Evolutionary conservation across 2,113 vertebrate genomes (phyloP).

Genomic region (Actinemys pallida): DNA sequence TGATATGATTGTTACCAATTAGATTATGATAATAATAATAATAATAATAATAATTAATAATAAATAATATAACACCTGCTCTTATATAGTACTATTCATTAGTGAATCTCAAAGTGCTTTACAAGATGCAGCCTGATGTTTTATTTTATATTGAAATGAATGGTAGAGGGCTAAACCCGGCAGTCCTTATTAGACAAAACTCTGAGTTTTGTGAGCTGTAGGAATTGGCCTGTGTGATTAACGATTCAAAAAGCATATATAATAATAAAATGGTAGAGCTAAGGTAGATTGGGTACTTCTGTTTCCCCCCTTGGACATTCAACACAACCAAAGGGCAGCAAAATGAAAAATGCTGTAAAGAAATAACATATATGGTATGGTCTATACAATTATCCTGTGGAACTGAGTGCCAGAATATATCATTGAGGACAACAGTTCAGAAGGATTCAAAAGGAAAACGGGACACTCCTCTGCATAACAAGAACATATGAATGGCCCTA

Average conservation of each 20-base stretch:
- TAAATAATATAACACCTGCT: background rate
- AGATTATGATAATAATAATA: background rate
- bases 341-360: background rate
- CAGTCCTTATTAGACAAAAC: background rate
- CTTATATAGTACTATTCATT: background rate
- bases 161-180: no score
- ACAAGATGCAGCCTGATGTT: background rate
- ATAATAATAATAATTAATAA: no score
- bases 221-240: background rate
- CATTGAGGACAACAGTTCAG: background rate
- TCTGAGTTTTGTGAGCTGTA: background rate
- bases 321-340: background rate
- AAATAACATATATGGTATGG: background rate
- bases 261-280: background rate
- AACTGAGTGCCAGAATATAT: background rate
- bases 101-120: background rate
- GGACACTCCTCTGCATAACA: background rate
- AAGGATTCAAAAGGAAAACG: background rate
- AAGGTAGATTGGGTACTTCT: background rate
- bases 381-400: background rate
- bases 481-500: background rate
- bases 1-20: background rate
- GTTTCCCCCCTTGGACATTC: background rate
- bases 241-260: background rate
- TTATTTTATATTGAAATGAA: background rate